phyloP scores from a whole-genome alignment of 2,797 vertebrate species.

The Lycodopsis pacificus region DNA sequence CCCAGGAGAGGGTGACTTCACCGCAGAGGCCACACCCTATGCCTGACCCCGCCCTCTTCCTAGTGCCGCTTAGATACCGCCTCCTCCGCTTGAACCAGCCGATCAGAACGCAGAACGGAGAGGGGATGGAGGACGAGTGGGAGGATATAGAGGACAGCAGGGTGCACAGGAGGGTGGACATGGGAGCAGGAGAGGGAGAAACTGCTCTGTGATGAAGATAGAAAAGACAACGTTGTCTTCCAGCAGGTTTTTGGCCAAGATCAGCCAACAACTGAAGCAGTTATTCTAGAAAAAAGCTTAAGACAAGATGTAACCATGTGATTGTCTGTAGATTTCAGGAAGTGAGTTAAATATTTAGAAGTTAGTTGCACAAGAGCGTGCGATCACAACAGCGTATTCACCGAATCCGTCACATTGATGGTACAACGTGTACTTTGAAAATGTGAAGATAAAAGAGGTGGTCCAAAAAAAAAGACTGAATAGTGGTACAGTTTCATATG shows the following conservation, averaged over 20 bases:
- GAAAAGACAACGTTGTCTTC: constrained; percentile 48
- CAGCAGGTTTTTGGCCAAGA: constrained; percentile 36
- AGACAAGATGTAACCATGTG: constrained; percentile 46
- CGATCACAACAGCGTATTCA: constrained; percentile 30
- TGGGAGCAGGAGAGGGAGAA: constrained; percentile 80
- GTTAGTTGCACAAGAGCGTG: constrained; percentile 44
- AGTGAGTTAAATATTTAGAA: constrained; percentile 53
- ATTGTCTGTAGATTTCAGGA: constrained; percentile 61
- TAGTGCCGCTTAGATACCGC: constrained; percentile 85
- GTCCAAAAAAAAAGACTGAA: constrained; percentile 11
- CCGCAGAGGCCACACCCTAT: constrained; percentile 86
- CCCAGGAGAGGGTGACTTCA: constrained; percentile 81
- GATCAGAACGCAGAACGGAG: constrained; percentile 55
- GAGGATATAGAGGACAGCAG: constrained; percentile 76
- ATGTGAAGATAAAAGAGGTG: constrained; percentile 22
- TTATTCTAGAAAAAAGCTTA: constrained; percentile 13
- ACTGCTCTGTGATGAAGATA: constrained; percentile 74
- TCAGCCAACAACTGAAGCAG: constrained; percentile 23
- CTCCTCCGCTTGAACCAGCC: constrained; percentile 76
- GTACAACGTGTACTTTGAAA: constrained; percentile 21
- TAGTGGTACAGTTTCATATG: constrained; percentile 32
- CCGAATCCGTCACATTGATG: constrained; percentile 33
- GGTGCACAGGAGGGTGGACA: constrained; percentile 79
- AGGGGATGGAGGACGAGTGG: constrained; percentile 75
- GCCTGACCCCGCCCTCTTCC: constrained; percentile 94